phyloP scores from a whole-genome alignment of 1,140 invertebrate species.

The Drosophila willistoni region DNA sequence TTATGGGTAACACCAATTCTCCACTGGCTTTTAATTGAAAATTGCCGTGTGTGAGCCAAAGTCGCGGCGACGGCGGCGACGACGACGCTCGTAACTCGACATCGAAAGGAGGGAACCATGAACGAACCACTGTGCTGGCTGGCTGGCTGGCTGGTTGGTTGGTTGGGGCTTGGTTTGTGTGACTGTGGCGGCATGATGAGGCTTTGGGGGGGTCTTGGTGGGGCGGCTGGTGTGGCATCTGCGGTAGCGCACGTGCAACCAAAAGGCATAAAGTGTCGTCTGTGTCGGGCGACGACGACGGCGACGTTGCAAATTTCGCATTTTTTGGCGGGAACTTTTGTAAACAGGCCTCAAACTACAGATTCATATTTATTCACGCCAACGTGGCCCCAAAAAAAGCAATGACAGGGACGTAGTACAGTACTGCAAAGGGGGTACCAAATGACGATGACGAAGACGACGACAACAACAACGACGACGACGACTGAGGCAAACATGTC shows the following conservation, averaged over 20 bases:
- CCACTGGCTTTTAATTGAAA: constrained; percentile 51
- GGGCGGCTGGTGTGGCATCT: constrained; percentile 10
- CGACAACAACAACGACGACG: too few relatives aligned
- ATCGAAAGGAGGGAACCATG: constrained; percentile 41
- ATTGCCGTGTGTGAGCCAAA: constrained; percentile 47
- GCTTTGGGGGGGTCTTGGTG: background rate
- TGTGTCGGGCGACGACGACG: constrained; percentile 13
- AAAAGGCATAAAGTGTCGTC: constrained; percentile 60
- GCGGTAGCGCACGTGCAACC: constrained; percentile 62
- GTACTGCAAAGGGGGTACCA: too few relatives aligned
- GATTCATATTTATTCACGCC: constrained; percentile 69
- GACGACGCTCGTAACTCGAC: constrained; percentile 62
- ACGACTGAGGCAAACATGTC: constrained; percentile 50
- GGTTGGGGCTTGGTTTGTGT: background rate
- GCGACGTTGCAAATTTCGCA: constrained; percentile 65
- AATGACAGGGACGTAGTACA: constrained; percentile 7
- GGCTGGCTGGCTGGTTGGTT: background rate
- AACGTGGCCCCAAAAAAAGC: constrained; percentile 46
- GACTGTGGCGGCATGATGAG: background rate
- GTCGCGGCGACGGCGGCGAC: constrained; percentile 12
- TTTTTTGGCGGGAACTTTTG: constrained; percentile 70
- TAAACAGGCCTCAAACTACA: constrained; percentile 50
- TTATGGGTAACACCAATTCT: constrained; percentile 3
- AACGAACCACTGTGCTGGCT: background rate
- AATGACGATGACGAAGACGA: background rate